Evolutionary conservation across 2,888 invertebrate species (phyloP).

Genomic region (Nemotelus nigrinus): DNA sequence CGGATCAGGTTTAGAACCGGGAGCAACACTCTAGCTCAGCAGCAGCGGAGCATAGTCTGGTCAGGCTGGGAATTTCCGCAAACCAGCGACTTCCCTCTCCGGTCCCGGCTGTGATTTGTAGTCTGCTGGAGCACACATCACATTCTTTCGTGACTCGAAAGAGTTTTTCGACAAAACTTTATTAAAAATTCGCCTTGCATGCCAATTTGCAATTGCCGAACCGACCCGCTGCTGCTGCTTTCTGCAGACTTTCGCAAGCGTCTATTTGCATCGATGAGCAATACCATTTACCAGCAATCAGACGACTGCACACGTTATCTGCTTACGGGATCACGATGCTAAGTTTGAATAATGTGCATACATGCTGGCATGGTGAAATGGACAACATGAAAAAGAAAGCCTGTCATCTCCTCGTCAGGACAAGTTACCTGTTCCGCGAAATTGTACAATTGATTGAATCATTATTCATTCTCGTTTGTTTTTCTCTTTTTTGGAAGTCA

Average conservation of each 20-base stretch:
- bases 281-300: conserved; percentile 33
- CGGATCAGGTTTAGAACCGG: conserved; percentile 3
- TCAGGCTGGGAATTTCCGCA: background rate
- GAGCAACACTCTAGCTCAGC: background rate
- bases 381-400: background rate
- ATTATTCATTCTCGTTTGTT: too few species aligned
- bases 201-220: conserved; percentile 31
- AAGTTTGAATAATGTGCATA: background rate
- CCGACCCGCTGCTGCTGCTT: conserved; percentile 12
- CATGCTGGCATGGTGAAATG: background rate
- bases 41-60: background rate
- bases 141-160: conserved; percentile 34
- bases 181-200: conserved; percentile 35
- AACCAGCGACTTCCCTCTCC: background rate
- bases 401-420: conserved; percentile 15
- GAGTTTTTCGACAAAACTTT: conserved; percentile 29
- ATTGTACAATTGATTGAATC: too few species aligned
- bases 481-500: too few species aligned
- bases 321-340: background rate
- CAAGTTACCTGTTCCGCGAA: too few species aligned
- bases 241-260: conserved; percentile 12
- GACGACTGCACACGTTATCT: conserved; percentile 24
- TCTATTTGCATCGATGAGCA: conserved; percentile 30
- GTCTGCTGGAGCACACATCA: background rate
- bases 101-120: background rate